Conservation (phyloP, 2,113 vertebrate species). For the Cephalopterus ornatus region DNA sequence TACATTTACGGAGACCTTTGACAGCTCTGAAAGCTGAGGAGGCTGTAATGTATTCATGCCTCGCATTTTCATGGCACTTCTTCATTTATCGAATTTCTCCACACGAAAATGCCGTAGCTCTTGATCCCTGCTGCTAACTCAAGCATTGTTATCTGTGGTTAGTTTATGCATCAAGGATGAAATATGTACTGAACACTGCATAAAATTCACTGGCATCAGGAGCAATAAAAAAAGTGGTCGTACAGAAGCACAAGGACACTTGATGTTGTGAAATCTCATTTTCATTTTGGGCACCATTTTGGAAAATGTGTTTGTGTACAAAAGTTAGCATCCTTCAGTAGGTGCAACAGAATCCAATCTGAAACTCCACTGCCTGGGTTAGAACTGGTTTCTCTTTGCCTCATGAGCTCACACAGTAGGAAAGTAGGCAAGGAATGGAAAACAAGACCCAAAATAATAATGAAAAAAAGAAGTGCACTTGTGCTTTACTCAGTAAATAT, state of each 20-base stretch:
- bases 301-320: not conserved
- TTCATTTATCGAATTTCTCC: not conserved
- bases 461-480: not conserved
- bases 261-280: not conserved
- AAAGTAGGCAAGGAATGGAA: not conserved
- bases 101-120: not conserved
- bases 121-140: not conserved
- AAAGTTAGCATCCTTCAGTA: not conserved
- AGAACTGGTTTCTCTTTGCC: not conserved
- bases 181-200: not conserved
- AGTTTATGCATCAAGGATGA: not conserved
- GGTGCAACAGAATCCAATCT: not conserved
- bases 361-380: not conserved
- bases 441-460: not conserved
- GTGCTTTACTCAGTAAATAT: not conserved
- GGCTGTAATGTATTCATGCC: not conserved
- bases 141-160: not conserved
- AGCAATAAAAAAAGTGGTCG: not conserved
- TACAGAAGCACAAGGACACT: not conserved
- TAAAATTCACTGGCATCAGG: not conserved
- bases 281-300: not conserved
- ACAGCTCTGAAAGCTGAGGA: not conserved
- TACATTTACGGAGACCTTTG: not conserved
- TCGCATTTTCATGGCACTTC: not conserved
- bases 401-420: not conserved